Evolutionary conservation across 2,113 vertebrate genomes (phyloP).

Genomic region (Panthera tigris): DNA sequence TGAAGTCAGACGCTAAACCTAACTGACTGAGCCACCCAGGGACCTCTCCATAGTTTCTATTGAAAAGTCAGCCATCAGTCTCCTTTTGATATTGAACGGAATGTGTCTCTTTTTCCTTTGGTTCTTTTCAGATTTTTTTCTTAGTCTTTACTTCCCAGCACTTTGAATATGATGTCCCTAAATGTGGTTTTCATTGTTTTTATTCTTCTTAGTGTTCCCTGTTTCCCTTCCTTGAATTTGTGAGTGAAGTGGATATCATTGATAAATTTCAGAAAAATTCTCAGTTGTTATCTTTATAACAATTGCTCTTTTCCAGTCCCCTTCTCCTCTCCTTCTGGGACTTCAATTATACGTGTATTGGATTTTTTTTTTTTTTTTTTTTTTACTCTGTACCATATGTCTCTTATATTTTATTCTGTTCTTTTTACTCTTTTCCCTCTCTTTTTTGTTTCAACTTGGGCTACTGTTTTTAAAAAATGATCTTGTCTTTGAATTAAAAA

Average conservation of each 20-base stretch:
- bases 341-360: background rate
- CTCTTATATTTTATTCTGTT: background rate
- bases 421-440: background rate
- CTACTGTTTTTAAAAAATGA: background rate
- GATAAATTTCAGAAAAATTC: background rate
- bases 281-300: background rate
- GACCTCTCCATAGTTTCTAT: background rate
- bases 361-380: background rate
- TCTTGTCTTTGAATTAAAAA: constrained; percentile 35
- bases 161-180: background rate
- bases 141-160: background rate
- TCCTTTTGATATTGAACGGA: background rate
- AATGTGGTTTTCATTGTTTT: background rate
- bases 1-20: too few species aligned
- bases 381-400: background rate
- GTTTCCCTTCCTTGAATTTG: background rate
- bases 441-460: background rate
- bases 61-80: background rate
- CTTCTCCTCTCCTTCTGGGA: background rate
- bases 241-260: background rate
- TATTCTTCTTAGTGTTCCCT: background rate
- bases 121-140: background rate
- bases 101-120: background rate
- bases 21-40: too few species aligned
- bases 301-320: background rate